These are phyloP conservation scores for Lochmaea capreae DNA, from an alignment of 2,888 invertebrate species.

Conservation along the genomic window DNA sequence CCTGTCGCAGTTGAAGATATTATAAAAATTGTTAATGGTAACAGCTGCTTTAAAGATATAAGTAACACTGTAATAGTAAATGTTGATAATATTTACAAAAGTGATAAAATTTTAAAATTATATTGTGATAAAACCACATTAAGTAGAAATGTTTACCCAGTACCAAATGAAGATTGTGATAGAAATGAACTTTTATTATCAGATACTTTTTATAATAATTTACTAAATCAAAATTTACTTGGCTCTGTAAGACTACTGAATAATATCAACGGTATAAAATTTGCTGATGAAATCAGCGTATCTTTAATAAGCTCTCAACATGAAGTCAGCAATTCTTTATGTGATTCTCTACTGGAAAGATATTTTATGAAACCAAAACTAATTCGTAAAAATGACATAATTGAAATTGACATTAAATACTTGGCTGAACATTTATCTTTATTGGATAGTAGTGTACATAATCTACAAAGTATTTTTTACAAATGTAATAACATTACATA, in stretches of 20 bases:
- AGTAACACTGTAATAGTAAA: constrained; percentile 56
- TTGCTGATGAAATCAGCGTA: constrained; percentile 60
- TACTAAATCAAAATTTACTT: constrained; percentile 29
- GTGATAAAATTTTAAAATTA: constrained; percentile 48
- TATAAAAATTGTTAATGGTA: constrained; percentile 39
- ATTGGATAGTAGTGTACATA: constrained; percentile 55
- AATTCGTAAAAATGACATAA: constrained; percentile 73
- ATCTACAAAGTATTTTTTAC: constrained; percentile 62
- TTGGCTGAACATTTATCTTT: constrained; percentile 63
- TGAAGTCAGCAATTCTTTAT: constrained; percentile 61
- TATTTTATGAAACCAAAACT: constrained; percentile 77
- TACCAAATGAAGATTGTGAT: constrained; percentile 35
- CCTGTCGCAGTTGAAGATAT: constrained; percentile 50
- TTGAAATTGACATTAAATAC: constrained; percentile 71
- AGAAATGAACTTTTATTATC: constrained; percentile 43
- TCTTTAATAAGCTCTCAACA: constrained; percentile 65
- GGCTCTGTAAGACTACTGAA: constrained; percentile 41
- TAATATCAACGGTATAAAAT: constrained; percentile 44
- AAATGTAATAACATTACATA: constrained; percentile 62
- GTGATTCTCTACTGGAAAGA: constrained; percentile 73
- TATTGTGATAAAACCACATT: constrained; percentile 37
- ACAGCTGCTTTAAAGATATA: constrained; percentile 50
- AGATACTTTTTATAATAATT: constrained; percentile 45
- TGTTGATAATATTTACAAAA: constrained; percentile 47
- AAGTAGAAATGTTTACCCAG: constrained; percentile 44